Conservation (phyloP, 2,888 invertebrate species). For the Amphipyra berbera region DNA sequence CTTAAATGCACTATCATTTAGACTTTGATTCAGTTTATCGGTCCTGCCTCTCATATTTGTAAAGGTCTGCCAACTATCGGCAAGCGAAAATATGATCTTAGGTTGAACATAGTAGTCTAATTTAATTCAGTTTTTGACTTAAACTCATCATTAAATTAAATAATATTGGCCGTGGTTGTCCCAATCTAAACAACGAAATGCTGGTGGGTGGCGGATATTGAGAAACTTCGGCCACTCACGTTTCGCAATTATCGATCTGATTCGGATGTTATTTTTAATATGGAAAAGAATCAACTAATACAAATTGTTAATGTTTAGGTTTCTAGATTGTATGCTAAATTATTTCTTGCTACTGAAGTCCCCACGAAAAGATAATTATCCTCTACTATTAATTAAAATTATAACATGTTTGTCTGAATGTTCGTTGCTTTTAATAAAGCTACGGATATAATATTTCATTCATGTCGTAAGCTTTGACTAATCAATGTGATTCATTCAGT, state of each 20-base stretch:
- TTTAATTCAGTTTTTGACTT: constrained; percentile 19
- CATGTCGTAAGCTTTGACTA: constrained; percentile 53
- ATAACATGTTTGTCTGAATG: constrained; percentile 19
- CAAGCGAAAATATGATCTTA: constrained; percentile 14
- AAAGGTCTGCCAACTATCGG: constrained; percentile 10
- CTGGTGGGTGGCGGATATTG: constrained; percentile 76
- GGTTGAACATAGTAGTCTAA: constrained; percentile 1
- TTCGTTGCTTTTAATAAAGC: constrained; percentile 38
- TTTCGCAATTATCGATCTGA: constrained; percentile 76
- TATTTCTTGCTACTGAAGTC: background rate
- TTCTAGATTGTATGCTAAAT: background rate
- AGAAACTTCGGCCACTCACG: constrained; percentile 65
- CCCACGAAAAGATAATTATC: constrained; percentile 2
- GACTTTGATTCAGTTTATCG: constrained; percentile 43
- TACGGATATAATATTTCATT: constrained; percentile 32
- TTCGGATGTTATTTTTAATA: constrained; percentile 54
- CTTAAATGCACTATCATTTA: constrained; percentile 32
- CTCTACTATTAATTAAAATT: background rate
- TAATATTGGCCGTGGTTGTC: constrained; percentile 16
- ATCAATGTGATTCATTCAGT: constrained; percentile 66
- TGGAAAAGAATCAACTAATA: constrained; percentile 13
- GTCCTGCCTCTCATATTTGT: constrained; percentile 5
- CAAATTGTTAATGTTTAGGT: background rate
- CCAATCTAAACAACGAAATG: constrained; percentile 54
- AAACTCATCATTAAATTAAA: constrained; percentile 21